Evolutionary conservation across 2,797 vertebrate species (phyloP).

Genomic region (Typhlichthys subterraneus): DNA sequence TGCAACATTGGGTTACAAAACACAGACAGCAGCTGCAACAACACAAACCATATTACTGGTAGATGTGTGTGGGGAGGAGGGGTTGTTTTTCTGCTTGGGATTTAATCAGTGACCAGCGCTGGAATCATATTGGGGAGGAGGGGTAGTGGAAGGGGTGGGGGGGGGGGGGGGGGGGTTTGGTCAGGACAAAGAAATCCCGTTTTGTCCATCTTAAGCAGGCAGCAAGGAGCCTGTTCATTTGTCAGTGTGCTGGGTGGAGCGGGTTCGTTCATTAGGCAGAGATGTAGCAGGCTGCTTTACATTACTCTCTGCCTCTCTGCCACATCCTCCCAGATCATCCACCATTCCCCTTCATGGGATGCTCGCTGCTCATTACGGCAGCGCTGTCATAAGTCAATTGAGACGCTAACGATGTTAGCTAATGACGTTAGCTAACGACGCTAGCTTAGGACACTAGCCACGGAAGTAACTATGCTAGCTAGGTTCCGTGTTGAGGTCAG

Average conservation of each 20-base stretch:
- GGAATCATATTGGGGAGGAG: constrained; percentile 34
- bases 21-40: constrained; percentile 22
- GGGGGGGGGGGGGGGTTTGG: constrained; percentile 16
- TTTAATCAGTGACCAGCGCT: constrained; percentile 64
- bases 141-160: constrained; percentile 2
- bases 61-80: constrained; percentile 13
- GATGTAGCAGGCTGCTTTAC: constrained; percentile 25
- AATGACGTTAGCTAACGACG: background rate
- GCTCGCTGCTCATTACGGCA: constrained; percentile 49
- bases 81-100: constrained; percentile 20
- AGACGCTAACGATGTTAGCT: background rate
- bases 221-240: constrained; percentile 51
- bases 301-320: background rate
- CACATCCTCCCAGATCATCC: background rate
- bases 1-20: constrained; percentile 24
- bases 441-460: too few species aligned
- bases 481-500: constrained; percentile 22
- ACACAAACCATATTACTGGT: constrained; percentile 47
- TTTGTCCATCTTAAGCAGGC: constrained; percentile 36
- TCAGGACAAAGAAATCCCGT: constrained; percentile 27
- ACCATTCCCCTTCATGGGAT: constrained; percentile 14
- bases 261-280: constrained; percentile 63
- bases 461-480: too few species aligned
- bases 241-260: constrained; percentile 48
- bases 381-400: constrained; percentile 50